Percentiles rank a stretch among this genome's conserved stretches.
phyloP scores from a whole-genome alignment of 2,888 invertebrate species.

The Charanyca ferruginea region DNA sequence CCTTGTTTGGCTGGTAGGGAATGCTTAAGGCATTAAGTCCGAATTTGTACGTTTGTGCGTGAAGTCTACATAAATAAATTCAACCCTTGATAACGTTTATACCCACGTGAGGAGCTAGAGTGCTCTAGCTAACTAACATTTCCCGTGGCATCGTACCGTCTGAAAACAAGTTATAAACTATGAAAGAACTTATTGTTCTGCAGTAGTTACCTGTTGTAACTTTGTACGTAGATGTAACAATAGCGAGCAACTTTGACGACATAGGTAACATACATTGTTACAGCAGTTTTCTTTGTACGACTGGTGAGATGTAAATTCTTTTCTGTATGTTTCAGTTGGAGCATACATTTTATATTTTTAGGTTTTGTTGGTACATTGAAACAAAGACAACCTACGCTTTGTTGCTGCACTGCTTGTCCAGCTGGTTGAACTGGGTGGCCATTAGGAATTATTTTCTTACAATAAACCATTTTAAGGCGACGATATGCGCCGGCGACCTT shows the following conservation, averaged over 20 bases:
- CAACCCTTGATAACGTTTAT: too few species aligned
- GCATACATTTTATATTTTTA: constrained; percentile 14
- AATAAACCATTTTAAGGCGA: too few species aligned
- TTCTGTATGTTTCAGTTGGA: not conserved
- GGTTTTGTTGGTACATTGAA: constrained; percentile 16
- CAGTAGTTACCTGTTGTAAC: constrained; percentile 8
- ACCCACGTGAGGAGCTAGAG: not conserved
- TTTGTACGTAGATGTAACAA: constrained; percentile 36
- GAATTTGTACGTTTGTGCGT: too few species aligned
- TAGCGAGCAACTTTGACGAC: constrained; percentile 31
- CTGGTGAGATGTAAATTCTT: constrained; percentile 18
- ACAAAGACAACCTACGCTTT: constrained; percentile 25
- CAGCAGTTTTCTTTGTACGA: constrained; percentile 35
- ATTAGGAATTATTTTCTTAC: too few species aligned
- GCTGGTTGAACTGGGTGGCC: too few species aligned
- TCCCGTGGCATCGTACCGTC: not conserved
- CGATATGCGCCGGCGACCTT: too few species aligned
- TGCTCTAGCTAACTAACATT: not conserved
- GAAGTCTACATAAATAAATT: too few species aligned
- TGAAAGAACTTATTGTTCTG: constrained; percentile 35
- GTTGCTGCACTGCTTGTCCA: not conserved
- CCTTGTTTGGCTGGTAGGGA: too few species aligned
- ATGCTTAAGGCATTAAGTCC: too few species aligned
- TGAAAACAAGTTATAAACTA: constrained; percentile 29
- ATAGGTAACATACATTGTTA: constrained; percentile 33